A percentile compares a stretch with the other conserved stretches of the same genome.
Evolutionary conservation across 2,113 vertebrate genomes (phyloP).

Genomic region (Alouatta palliata): DNA sequence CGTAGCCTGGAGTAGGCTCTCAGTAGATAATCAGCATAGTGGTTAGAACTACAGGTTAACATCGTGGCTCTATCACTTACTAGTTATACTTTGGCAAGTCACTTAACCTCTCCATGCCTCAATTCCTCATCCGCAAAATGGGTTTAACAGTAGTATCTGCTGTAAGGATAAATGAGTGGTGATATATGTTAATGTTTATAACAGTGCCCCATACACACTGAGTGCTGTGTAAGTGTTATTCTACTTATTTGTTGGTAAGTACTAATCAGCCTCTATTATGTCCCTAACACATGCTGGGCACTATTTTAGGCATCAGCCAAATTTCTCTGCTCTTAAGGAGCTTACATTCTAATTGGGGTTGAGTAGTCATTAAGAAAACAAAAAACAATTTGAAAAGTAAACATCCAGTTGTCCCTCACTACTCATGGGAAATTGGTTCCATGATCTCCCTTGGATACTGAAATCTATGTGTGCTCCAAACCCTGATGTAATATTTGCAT

Average conservation of each 20-base stretch:
- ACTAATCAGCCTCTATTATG: not conserved
- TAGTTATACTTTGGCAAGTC: too few species aligned
- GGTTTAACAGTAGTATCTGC: not conserved
- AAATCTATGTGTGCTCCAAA: too few species aligned
- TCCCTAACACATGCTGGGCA: not conserved
- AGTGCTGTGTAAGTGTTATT: not conserved
- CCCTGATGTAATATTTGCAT: too few species aligned
- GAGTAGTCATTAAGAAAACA: not conserved
- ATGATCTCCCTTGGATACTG: too few species aligned
- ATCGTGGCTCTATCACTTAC: too few species aligned
- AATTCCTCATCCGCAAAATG: too few species aligned
- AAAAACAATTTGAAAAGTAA: not conserved
- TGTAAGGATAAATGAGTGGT: too few species aligned
- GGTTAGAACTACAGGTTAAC: not conserved
- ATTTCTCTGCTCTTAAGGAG: not conserved
- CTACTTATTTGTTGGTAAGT: not conserved
- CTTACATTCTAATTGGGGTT: not conserved
- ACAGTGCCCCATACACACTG: not conserved
- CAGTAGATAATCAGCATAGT: accelerated
- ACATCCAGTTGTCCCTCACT: too few species aligned
- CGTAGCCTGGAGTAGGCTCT: not conserved
- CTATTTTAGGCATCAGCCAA: not conserved
- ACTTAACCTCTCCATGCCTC: too few species aligned
- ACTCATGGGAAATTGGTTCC: too few species aligned
- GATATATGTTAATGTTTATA: too few species aligned